Base-by-base conservation (phyloP, 1,140 invertebrate genomes). In the Macrobrachium rosenbergii region DNA sequence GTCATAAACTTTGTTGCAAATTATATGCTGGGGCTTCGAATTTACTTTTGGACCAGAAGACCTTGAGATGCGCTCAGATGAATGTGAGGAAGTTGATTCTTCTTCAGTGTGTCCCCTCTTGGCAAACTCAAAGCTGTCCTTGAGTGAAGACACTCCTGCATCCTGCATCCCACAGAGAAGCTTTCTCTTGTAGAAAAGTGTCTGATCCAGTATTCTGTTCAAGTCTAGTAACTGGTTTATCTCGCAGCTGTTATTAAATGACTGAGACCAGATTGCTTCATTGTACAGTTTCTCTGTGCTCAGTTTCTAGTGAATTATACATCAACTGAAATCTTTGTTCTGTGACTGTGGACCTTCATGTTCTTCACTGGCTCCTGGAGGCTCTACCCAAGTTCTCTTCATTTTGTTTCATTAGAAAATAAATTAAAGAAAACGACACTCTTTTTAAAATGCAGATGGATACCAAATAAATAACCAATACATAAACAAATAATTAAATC, bases 241-340 rank as follows among this genome's bases (percentile, higher is more conserved):
- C 67, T 72, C 37, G 67, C 67, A 72, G 67, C 67, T 72, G 67
- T 72, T n/a, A 72, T 72, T 72, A 72, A 72, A 28, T 28, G 10
- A 12, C 37, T 21, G 67, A 72, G 67, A 21, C 67, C 67, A 21
- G 67, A 72, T 8, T 72, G 67, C 37, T 8, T 21, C n/a, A 72
- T 72, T 72, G 37, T 72, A 72, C 8, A 72, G 67, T n/a, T 72
- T 72, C 67, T 72, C 11, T 21, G n/a, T 72, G 8, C 37, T 72
- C 8, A 72, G n/a, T 72, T 72, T 72, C 67, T 72, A n/a, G n/a
- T 28, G 37, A 12, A 72, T 72, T 72, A 21, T 72, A n/a, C 67
- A 72, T 72, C 67, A 21, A 72, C 67, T 72, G 67, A 21, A 72
- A 72, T 72, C 67, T n/a, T 19, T 72, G 67, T 12, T 72, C 11